phyloP scores from a whole-genome alignment of 2,113 vertebrate genomes.

The Morone chrysops region DNA sequence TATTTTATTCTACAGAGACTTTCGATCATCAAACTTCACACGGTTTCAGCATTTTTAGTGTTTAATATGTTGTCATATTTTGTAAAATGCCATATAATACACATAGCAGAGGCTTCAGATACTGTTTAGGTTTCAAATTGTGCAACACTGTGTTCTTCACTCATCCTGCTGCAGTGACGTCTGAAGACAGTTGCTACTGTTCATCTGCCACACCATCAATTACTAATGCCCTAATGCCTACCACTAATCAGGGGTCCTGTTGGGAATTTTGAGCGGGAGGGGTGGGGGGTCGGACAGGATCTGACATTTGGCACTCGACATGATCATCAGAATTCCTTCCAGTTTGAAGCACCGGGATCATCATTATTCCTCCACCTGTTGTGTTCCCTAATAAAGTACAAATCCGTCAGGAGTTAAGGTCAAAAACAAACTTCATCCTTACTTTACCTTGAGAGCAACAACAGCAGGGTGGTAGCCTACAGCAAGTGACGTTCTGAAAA shows the following conservation, averaged over 20 bases:
- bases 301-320: conserved; percentile 52
- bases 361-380: conserved; percentile 67
- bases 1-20: background rate
- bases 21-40: background rate
- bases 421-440: conserved; percentile 51
- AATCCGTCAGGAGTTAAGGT: conserved; percentile 31
- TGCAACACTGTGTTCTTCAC: conserved; percentile 22
- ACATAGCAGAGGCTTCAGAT: background rate
- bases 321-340: conserved; percentile 57
- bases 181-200: conserved; percentile 65
- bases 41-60: background rate
- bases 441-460: conserved; percentile 59
- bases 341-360: conserved; percentile 59
- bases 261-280: conserved; percentile 25
- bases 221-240: conserved; percentile 50
- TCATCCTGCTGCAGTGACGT: conserved; percentile 40
- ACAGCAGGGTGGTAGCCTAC: conserved; percentile 22
- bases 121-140: conserved; percentile 6
- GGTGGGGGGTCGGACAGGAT: background rate
- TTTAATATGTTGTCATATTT: conserved; percentile 20
- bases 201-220: conserved; percentile 64
- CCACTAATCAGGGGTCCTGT: conserved; percentile 48
- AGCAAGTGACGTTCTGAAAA: conserved; percentile 36
- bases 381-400: conserved; percentile 43
- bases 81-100: background rate